phyloP scores from a whole-genome alignment of 2,888 invertebrate species.

The Actias luna region DNA sequence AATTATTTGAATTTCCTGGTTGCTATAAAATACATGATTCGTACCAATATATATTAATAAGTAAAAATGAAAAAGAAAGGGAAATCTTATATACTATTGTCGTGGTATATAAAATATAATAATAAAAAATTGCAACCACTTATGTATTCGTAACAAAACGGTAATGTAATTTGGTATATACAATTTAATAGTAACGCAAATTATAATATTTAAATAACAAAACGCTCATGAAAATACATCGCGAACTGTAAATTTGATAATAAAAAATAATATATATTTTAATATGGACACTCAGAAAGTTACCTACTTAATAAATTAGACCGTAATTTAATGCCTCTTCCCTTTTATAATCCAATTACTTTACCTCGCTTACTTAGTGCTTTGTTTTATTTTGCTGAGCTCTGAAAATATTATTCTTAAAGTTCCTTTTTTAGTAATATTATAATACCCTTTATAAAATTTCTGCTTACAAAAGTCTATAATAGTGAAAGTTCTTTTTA shows the following conservation, averaged over 20 bases:
- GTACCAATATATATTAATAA: no score
- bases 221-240: neutral
- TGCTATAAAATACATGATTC: no score
- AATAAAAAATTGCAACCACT: neutral
- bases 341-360: conserved; percentile 7
- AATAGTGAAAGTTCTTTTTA: no score
- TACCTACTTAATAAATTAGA: conserved; percentile 3
- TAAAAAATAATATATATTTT: neutral
- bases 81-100: neutral
- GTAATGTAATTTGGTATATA: neutral
- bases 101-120: neutral
- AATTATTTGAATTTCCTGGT: no score
- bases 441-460: no score
- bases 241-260: neutral
- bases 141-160: neutral
- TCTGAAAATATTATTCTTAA: neutral
- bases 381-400: conserved; percentile 7
- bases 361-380: neutral
- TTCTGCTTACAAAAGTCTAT: no score
- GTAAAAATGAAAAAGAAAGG: no score
- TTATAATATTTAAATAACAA: neutral
- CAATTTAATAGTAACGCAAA: neutral
- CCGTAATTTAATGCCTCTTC: neutral
- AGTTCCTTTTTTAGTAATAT: neutral
- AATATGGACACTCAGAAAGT: neutral